phyloP scores from a whole-genome alignment of 1,140 invertebrate species.

The Globodera rostochiensis region DNA sequence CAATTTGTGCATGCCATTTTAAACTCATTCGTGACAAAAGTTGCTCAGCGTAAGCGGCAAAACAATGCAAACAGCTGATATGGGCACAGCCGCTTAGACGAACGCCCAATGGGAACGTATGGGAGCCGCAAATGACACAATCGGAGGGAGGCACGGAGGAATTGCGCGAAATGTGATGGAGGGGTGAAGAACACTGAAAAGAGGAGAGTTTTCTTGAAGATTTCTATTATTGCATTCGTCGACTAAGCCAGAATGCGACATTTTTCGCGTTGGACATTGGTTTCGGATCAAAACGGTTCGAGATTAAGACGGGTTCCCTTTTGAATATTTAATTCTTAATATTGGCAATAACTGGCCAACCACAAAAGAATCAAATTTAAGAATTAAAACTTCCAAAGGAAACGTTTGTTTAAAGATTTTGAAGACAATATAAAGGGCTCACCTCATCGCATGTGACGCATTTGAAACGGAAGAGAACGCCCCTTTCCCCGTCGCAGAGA shows the following conservation, averaged over 20 bases:
- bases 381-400: too few species aligned
- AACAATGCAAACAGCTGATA: conserved; percentile 39
- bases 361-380: too few species aligned
- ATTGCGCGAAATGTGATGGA: conserved; percentile 30
- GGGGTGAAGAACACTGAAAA: conserved; percentile 36
- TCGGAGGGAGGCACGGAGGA: conserved; percentile 15
- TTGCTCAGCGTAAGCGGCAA: conserved; percentile 44
- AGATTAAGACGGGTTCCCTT: too few species aligned
- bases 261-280: too few species aligned
- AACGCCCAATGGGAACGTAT: conserved; percentile 17
- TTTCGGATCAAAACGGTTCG: too few species aligned
- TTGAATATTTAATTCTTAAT: too few species aligned
- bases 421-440: neutral
- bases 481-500: conserved; percentile 36
- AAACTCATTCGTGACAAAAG: conserved; percentile 33
- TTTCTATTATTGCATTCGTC: neutral
- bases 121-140: conserved; percentile 43
- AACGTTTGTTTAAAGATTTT: neutral
- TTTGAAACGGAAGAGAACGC: conserved; percentile 32
- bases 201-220: neutral
- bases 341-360: too few species aligned
- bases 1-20: conserved; percentile 35
- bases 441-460: conserved; percentile 37
- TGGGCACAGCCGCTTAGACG: conserved; percentile 35
- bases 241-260: neutral